Conservation (phyloP, 2,888 invertebrate genomes). For the Lamproptera curius region DNA sequence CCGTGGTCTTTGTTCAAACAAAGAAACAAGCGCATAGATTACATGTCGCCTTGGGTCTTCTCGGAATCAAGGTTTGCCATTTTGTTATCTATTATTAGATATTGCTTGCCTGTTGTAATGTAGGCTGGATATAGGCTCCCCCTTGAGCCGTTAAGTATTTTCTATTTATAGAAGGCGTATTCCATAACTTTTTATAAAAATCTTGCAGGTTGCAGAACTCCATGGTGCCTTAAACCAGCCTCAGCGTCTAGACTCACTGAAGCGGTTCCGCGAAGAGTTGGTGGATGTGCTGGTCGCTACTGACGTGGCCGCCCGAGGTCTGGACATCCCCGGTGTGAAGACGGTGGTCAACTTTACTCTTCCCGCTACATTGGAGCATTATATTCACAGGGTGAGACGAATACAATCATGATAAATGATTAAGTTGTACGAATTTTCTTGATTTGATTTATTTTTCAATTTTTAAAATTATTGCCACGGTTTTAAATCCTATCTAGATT, state of each 20-base stretch:
- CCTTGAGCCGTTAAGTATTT: no score
- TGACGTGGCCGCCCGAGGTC: conserved; percentile 95
- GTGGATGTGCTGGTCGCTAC: conserved; percentile 95
- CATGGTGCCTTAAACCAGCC: conserved; percentile 98
- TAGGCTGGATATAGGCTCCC: no score
- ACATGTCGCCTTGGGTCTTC: conserved; percentile 92
- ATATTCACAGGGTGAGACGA: conserved; percentile 88
- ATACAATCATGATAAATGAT: no score
- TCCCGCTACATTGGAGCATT: conserved; percentile 96
- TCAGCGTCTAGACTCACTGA: conserved; percentile 92
- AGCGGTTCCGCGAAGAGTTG: conserved; percentile 90
- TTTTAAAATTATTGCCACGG: no score
- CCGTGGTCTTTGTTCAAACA: conserved; percentile 97
- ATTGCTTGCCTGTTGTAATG: no score
- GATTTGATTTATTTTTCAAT: no score
- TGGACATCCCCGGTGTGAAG: conserved; percentile 98
- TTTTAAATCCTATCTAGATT: no score
- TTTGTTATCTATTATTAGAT: no score
- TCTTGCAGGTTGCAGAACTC: conserved; percentile 84
- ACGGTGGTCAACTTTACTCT: conserved; percentile 98
- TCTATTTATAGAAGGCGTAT: no score
- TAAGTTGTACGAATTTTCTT: no score
- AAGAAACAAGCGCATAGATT: conserved; percentile 96
- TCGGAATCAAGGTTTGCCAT: conserved; percentile 87
- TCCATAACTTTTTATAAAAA: not conserved